Evolutionary conservation across 2,797 vertebrate genomes (phyloP).

Genomic region (Scolopax bukidnonensis): DNA sequence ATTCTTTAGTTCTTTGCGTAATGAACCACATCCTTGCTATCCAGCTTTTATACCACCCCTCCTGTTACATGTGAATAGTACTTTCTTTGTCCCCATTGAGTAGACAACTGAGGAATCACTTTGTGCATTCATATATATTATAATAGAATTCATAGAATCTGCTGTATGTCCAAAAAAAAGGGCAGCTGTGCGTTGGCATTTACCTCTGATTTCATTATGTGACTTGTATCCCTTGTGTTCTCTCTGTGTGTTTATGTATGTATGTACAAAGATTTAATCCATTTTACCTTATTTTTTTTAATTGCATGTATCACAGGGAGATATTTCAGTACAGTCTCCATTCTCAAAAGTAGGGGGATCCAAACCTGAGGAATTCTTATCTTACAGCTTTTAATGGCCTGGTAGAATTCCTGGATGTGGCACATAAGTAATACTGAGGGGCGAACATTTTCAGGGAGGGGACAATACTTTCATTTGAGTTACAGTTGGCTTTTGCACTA

Average conservation of each 20-base stretch:
- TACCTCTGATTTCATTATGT: neutral
- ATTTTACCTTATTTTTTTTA: neutral
- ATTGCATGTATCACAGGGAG: neutral
- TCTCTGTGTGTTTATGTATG: neutral
- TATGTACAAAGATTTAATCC: neutral
- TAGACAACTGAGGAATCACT: neutral
- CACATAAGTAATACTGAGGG: neutral
- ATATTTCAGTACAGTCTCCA: neutral
- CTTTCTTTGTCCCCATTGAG: neutral
- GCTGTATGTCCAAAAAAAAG: neutral
- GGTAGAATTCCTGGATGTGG: neutral
- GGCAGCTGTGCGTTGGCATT: neutral
- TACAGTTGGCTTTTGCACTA: neutral
- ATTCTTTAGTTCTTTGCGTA: slow-evolving; percentile 35
- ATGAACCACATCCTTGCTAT: neutral
- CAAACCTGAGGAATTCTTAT: neutral
- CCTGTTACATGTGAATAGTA: slow-evolving; percentile 26
- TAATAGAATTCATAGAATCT: neutral
- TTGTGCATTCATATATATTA: neutral
- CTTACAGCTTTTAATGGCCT: neutral
- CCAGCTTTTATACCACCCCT: neutral
- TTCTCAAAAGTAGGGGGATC: neutral
- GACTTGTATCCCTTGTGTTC: neutral
- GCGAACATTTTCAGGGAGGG: neutral
- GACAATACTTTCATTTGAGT: neutral